A percentile compares a stretch with the other conserved stretches of the same genome.
Evolutionary conservation across 2,113 vertebrate genomes (phyloP).

Genomic region (Kobus ellipsiprymnus): DNA sequence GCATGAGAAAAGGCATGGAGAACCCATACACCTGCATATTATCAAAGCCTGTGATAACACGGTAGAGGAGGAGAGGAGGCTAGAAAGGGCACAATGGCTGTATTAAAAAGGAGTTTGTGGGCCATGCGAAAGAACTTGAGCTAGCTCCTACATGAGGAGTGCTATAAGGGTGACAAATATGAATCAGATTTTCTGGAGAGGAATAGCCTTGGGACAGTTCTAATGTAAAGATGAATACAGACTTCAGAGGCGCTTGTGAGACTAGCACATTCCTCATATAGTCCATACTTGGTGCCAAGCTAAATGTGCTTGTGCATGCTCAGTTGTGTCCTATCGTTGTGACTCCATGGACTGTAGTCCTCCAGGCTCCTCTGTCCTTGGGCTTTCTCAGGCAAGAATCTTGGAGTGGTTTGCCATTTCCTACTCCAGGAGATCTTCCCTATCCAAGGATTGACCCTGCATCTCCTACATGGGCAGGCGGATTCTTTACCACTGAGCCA

Average conservation of each 20-base stretch:
- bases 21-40: background rate
- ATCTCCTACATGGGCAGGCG: background rate
- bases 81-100: background rate
- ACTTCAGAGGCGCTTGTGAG: background rate
- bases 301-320: background rate
- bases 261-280: background rate
- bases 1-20: background rate
- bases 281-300: background rate
- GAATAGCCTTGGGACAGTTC: background rate
- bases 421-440: background rate
- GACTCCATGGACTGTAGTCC: background rate
- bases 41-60: background rate
- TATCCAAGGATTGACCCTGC: background rate
- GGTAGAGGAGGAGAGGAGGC: background rate
- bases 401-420: background rate
- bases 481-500: background rate
- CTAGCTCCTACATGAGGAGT: background rate
- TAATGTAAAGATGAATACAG: background rate
- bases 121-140: background rate
- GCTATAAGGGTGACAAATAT: background rate
- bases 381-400: background rate
- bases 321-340: background rate
- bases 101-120: background rate
- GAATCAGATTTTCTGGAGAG: background rate
- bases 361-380: background rate